Base-by-base conservation (phyloP, 2,113 vertebrate genomes). In the Otolemur garnettii region DNA sequence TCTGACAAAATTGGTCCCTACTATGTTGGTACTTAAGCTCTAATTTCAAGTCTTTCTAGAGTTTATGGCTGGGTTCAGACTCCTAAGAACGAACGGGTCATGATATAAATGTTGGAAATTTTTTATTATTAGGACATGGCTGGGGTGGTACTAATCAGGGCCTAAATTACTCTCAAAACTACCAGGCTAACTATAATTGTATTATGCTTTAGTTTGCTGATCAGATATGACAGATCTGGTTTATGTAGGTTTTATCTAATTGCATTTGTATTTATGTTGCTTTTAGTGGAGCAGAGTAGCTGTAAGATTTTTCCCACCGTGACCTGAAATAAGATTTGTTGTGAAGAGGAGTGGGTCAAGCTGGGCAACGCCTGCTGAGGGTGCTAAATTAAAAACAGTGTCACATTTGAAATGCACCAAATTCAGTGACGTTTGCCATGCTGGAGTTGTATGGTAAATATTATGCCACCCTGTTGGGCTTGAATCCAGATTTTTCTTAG, bases 161-260 rank as follows among this genome's bases (percentile, higher is more conserved):
- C 42, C 72, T 38, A 78, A 53, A 77, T 93, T 87, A 75, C 66
- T 90, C 60, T 72, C 13, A 28, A 66, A 66, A 69, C 77, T 95
- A 53, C 22, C 26, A 87, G 88, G 87, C 35, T 78, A 91, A 72
- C 77, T 82, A 17, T 96, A 85, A 96, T 95, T 97, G 68, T 87
- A 94, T 96, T 93, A 83, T 60, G 26, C 33, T 95, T 91, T 90
- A 85, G 91, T 97, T 94, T 82, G 38, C 84, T 88, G 68, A 62
- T 96, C 59, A 72, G 90, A 79, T 92, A 82, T 75, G 83, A 68
- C 62, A 81, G 94, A 74, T 87, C 95, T 95, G 96, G 91, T 38
- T 93, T 97, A 69, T 86, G 92, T 94, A 93, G 93, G 50, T 62
- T 95, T 92, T 86, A 35, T 92, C 59, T 95, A 91, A 94, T 96